Conservation (phyloP, 2,888 invertebrate species). For the Hartigia nigra region DNA sequence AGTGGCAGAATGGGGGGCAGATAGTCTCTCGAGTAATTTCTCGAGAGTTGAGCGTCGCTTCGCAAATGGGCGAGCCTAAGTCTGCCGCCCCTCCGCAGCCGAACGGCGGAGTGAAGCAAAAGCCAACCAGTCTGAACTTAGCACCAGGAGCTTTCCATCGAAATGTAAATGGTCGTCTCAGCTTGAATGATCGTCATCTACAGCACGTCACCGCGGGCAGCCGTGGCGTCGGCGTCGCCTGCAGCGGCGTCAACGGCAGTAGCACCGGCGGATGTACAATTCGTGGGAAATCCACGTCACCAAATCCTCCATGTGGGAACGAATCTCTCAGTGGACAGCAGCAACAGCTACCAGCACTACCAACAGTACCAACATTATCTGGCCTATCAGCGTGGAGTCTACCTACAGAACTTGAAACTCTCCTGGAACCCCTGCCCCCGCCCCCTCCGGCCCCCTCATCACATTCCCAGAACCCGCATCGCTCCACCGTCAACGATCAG, state of each 20-base stretch:
- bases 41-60: neutral
- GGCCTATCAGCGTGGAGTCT: slow-evolving; percentile 47
- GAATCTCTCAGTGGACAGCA: slow-evolving; percentile 38
- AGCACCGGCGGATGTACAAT: slow-evolving; percentile 47
- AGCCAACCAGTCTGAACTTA: slow-evolving; percentile 60
- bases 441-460: slow-evolving; percentile 59
- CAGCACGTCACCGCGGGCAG: slow-evolving; percentile 52
- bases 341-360: slow-evolving; percentile 51
- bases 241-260: slow-evolving; percentile 53
- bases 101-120: slow-evolving; percentile 63
- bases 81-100: slow-evolving; percentile 60
- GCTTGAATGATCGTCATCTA: slow-evolving; percentile 62
- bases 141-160: slow-evolving; percentile 64
- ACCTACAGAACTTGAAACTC: slow-evolving; percentile 56
- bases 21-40: neutral
- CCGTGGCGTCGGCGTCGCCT: slow-evolving; percentile 51
- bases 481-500: slow-evolving; percentile 44
- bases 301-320: slow-evolving; percentile 17
- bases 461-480: slow-evolving; percentile 46
- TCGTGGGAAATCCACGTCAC: slow-evolving; percentile 29
- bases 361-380: slow-evolving; percentile 55
- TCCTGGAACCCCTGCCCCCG: slow-evolving; percentile 57
- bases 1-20: neutral
- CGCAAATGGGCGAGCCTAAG: slow-evolving; percentile 64
- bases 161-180: slow-evolving; percentile 62